Evolutionary conservation across 2,113 vertebrate genomes (phyloP).

Genomic region (Nestor notabilis): DNA sequence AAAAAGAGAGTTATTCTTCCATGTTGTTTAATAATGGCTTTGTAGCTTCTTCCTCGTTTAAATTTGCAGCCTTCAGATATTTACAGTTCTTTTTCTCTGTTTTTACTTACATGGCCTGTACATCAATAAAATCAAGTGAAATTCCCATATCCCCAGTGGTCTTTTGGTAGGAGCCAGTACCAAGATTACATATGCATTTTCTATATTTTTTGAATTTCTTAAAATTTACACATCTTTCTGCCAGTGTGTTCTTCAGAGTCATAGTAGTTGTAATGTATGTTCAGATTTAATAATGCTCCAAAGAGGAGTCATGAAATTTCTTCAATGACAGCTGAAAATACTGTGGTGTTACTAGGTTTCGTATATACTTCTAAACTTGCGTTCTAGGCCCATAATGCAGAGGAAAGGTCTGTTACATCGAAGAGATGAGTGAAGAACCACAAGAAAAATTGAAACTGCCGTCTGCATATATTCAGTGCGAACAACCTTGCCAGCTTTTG

Average conservation of each 20-base stretch:
- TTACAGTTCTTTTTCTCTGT: background rate
- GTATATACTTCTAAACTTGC: background rate
- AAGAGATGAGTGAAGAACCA: background rate
- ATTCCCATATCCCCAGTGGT: background rate
- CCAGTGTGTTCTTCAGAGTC: background rate
- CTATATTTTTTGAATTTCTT: background rate
- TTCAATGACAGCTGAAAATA: background rate
- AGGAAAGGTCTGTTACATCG: background rate
- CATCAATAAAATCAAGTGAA: background rate
- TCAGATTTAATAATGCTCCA: background rate
- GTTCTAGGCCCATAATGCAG: background rate
- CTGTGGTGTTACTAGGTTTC: background rate
- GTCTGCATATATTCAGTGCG: background rate
- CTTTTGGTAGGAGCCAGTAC: background rate
- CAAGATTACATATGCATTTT: background rate
- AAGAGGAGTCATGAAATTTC: background rate
- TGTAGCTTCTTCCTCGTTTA: background rate
- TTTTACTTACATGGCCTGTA: background rate
- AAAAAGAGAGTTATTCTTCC: background rate
- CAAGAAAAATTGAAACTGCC: background rate
- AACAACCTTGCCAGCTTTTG: background rate
- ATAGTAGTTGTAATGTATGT: background rate
- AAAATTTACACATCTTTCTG: background rate
- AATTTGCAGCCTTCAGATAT: background rate
- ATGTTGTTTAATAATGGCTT: background rate